Conservation (phyloP, 1,140 invertebrate genomes). For the Drosophila ficusphila region DNA sequence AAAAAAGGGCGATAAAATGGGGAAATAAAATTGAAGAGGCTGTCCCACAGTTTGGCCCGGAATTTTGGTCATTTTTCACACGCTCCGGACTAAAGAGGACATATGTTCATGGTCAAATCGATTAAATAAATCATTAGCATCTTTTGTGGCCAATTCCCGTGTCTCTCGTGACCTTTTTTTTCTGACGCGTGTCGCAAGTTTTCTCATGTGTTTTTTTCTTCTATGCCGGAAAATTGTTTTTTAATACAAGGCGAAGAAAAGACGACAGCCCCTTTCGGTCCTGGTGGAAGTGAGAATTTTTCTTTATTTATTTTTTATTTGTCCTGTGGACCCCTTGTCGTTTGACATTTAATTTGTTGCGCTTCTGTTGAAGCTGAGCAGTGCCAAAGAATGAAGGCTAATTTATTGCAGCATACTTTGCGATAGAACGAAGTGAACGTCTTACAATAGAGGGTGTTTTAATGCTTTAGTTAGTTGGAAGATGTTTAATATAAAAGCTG, state of each 20-base stretch:
- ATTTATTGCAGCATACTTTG: constrained; percentile 46
- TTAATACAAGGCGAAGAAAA: constrained; percentile 63
- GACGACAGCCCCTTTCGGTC: neutral
- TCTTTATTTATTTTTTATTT: constrained; percentile 25
- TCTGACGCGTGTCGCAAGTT: constrained; percentile 61
- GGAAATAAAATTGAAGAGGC: constrained; percentile 38
- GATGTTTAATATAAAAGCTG: too few species aligned
- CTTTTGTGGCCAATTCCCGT: constrained; percentile 83
- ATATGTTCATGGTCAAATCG: constrained; percentile 84
- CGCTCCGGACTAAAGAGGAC: constrained; percentile 47
- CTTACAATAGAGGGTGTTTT: too few species aligned
- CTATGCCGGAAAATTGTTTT: constrained; percentile 70
- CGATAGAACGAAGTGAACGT: neutral
- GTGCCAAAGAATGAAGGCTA: constrained; percentile 29
- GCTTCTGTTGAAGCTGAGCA: constrained; percentile 40
- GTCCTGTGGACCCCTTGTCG: constrained; percentile 16
- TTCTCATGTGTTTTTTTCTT: constrained; percentile 59
- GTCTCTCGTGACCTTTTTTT: constrained; percentile 30
- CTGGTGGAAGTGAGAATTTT: constrained; percentile 50
- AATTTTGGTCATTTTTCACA: constrained; percentile 73
- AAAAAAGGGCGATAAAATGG: constrained; percentile 12
- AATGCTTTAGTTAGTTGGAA: neutral
- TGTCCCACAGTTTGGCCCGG: constrained; percentile 4
- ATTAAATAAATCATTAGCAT: constrained; percentile 84
- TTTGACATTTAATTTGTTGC: constrained; percentile 80